phyloP scores from a whole-genome alignment of 2,888 invertebrate species.

The Artemia sinica region DNA sequence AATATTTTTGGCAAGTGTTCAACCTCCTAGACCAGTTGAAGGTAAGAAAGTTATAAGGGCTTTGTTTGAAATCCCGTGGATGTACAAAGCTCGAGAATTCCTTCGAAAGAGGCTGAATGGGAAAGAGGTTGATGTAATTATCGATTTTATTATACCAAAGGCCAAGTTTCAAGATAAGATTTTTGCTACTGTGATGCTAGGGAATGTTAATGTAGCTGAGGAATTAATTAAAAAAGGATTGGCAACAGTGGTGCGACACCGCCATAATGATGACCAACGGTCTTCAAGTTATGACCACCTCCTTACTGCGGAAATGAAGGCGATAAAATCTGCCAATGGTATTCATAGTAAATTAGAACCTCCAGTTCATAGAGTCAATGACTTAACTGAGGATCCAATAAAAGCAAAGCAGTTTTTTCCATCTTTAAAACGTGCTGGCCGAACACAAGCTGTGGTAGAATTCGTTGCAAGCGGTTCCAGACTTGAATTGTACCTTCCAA shows the following conservation, averaged over 20 bases:
- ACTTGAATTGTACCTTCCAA: too few species aligned
- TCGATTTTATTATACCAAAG: conserved; percentile 92
- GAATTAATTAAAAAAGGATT: conserved; percentile 77
- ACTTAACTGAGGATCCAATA: too few species aligned
- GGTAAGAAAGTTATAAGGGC: conserved; percentile 54
- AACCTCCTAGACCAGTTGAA: conserved; percentile 60
- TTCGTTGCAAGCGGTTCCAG: too few species aligned
- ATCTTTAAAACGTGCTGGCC: too few species aligned
- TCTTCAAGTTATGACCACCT: conserved; percentile 83
- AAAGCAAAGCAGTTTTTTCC: too few species aligned
- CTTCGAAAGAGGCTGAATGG: conserved; percentile 84
- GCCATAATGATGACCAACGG: conserved; percentile 87
- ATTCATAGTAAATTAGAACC: too few species aligned
- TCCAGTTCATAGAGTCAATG: too few species aligned
- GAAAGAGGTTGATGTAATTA: conserved; percentile 72
- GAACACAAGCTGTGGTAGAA: too few species aligned
- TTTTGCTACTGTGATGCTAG: conserved; percentile 76
- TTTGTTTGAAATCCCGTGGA: conserved; percentile 91
- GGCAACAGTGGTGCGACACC: conserved; percentile 77
- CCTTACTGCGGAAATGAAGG: conserved; percentile 36
- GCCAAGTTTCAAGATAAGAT: conserved; percentile 85
- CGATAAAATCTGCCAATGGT: too few species aligned
- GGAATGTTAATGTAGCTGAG: conserved; percentile 77
- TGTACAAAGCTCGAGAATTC: conserved; percentile 95
- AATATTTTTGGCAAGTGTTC: conserved; percentile 83